Evolutionary conservation across 2,113 vertebrate genomes (phyloP).

Genomic region (Thunnus thynnus): DNA sequence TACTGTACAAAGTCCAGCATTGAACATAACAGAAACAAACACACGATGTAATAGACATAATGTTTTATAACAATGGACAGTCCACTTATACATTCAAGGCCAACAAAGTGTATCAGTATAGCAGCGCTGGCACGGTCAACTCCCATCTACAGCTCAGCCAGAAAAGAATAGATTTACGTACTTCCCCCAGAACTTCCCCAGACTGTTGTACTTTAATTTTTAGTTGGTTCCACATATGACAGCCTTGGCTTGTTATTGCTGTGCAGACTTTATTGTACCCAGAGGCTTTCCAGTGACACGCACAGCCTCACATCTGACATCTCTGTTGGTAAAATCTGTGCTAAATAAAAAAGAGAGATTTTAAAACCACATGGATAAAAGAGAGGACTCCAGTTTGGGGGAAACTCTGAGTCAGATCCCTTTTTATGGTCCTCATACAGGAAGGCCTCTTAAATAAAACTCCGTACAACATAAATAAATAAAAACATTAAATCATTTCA

Average conservation of each 20-base stretch:
- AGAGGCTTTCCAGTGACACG: conserved; percentile 34
- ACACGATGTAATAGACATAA: not conserved
- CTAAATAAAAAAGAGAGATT: conserved; percentile 12
- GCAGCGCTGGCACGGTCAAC: not conserved
- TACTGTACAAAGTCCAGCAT: not conserved
- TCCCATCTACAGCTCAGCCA: conserved; percentile 9
- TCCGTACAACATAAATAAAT: not conserved
- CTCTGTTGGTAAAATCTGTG: conserved; percentile 42
- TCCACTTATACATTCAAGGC: conserved; percentile 20
- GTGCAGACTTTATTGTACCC: conserved; percentile 51
- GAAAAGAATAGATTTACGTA: conserved; percentile 32
- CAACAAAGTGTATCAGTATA: not conserved
- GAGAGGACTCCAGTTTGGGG: conserved; percentile 10
- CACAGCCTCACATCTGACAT: conserved; percentile 32
- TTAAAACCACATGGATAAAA: conserved; percentile 4
- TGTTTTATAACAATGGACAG: not conserved
- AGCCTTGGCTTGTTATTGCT: conserved; percentile 26
- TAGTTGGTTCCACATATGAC: conserved; percentile 36
- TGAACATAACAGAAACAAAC: not conserved
- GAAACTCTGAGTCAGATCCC: conserved; percentile 37
- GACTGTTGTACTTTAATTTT: conserved; percentile 51
- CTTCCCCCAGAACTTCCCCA: conserved; percentile 53
- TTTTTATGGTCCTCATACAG: conserved; percentile 9
- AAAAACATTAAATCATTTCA: not conserved
- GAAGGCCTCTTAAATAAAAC: conserved; percentile 7